phyloP scores from a whole-genome alignment of 2,113 vertebrate species.

The Empidonax traillii region DNA sequence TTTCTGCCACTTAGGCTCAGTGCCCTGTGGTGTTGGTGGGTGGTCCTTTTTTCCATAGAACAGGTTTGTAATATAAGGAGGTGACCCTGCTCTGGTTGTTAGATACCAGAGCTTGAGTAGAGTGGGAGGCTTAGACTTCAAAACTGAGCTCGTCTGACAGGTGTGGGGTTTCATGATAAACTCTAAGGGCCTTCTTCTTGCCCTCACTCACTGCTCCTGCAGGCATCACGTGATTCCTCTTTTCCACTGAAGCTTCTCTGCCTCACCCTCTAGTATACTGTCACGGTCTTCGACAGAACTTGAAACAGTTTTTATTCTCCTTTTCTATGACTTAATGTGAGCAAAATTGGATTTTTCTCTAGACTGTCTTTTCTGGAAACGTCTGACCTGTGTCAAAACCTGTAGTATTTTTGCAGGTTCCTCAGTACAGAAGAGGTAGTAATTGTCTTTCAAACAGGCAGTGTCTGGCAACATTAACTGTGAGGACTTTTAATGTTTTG shows the following conservation, averaged over 20 bases:
- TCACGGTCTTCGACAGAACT: background rate
- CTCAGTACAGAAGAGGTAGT: background rate
- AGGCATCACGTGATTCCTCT: background rate
- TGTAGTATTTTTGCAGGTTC: background rate
- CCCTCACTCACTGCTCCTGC: background rate
- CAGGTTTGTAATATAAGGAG: background rate
- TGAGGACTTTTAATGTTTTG: background rate
- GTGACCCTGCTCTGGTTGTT: background rate
- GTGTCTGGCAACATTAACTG: background rate
- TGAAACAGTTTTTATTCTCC: background rate
- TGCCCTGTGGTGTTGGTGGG: background rate
- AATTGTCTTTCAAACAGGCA: background rate
- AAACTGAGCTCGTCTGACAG: background rate
- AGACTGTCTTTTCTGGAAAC: background rate
- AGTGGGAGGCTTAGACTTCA: background rate
- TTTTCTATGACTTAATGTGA: background rate
- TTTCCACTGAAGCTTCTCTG: background rate
- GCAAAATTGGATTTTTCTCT: background rate
- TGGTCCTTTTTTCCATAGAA: background rate
- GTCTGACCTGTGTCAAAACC: background rate
- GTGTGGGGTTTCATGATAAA: background rate
- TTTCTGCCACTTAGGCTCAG: background rate
- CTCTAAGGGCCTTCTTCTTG: background rate
- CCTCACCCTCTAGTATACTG: background rate
- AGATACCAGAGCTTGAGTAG: background rate